Evolutionary conservation across 1,140 invertebrate species (phyloP).

Genomic region (Formica selysi): DNA sequence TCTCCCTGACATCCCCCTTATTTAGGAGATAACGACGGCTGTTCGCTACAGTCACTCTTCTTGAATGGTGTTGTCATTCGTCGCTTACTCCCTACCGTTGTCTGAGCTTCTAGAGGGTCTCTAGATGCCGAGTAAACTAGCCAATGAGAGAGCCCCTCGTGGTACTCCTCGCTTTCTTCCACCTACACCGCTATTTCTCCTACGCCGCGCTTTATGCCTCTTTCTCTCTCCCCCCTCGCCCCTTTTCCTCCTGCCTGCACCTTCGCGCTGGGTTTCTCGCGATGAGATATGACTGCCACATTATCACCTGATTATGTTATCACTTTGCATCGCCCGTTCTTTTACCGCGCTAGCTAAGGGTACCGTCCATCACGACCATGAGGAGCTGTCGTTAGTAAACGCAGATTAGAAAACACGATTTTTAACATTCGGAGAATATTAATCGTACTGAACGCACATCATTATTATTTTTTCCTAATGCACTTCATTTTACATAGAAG

Average conservation of each 20-base stretch:
- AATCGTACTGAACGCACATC: background rate
- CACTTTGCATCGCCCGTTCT: conserved; percentile 84
- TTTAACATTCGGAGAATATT: conserved; percentile 16
- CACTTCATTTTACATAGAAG: background rate
- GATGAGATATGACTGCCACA: conserved; percentile 82
- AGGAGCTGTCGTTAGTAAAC: conserved; percentile 56
- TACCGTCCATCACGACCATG: conserved; percentile 80
- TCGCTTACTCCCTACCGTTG: conserved; percentile 65
- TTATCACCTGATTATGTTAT: conserved; percentile 86
- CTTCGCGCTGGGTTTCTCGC: conserved; percentile 68
- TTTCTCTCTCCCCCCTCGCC: conserved; percentile 17
- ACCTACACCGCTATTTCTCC: conserved; percentile 32
- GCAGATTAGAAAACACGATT: conserved; percentile 17
- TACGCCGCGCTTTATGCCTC: background rate
- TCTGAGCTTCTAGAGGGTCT: conserved; percentile 63
- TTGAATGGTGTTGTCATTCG: conserved; percentile 77
- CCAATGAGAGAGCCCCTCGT: conserved; percentile 67
- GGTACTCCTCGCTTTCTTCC: conserved; percentile 42
- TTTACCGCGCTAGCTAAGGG: conserved; percentile 78
- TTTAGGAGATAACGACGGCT: conserved; percentile 77
- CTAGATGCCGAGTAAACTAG: conserved; percentile 62
- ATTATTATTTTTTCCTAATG: background rate
- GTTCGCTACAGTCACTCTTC: conserved; percentile 74
- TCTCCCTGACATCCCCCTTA: conserved; percentile 70
- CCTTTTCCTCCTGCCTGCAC: conserved; percentile 7